Conservation (phyloP, 53 echinoderm and acorn worm species). For the Paracentrotus lividus region DNA sequence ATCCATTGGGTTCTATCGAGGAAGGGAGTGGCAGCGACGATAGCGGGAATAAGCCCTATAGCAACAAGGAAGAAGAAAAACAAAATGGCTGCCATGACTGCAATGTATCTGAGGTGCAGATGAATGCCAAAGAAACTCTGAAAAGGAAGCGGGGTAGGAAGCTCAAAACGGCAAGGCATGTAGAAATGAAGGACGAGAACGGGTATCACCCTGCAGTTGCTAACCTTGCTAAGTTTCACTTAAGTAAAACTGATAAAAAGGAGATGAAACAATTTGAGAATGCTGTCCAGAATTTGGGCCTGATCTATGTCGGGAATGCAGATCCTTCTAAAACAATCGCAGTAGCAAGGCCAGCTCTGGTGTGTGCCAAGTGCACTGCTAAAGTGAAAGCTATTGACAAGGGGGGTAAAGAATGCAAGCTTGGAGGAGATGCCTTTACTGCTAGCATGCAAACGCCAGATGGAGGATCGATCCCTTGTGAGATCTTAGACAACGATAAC, state of each 20-base stretch:
- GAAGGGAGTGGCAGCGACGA: constrained; percentile 67
- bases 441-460: constrained; percentile 74
- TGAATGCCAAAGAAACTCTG: constrained; percentile 62
- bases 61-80: constrained; percentile 71
- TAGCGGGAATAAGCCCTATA: background rate
- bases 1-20: constrained; percentile 60
- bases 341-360: constrained; percentile 84
- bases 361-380: constrained; percentile 82
- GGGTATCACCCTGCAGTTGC: background rate
- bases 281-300: constrained; percentile 82
- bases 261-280: constrained; percentile 76
- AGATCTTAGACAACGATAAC: constrained; percentile 82
- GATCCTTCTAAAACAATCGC: constrained; percentile 89
- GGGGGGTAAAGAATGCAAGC: constrained; percentile 82
- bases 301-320: constrained; percentile 88
- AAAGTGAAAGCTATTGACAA: constrained; percentile 87
- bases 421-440: constrained; percentile 78
- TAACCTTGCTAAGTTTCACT: constrained; percentile 64
- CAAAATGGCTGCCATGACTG: constrained; percentile 25
- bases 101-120: background rate
- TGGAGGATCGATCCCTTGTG: constrained; percentile 75
- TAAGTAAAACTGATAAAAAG: constrained; percentile 75
- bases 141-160: constrained; percentile 54
- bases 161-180: constrained; percentile 54
- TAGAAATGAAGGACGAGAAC: constrained; percentile 64